Conservation (phyloP, 2,888 invertebrate species). For the Gymnosoma rotundatum region DNA sequence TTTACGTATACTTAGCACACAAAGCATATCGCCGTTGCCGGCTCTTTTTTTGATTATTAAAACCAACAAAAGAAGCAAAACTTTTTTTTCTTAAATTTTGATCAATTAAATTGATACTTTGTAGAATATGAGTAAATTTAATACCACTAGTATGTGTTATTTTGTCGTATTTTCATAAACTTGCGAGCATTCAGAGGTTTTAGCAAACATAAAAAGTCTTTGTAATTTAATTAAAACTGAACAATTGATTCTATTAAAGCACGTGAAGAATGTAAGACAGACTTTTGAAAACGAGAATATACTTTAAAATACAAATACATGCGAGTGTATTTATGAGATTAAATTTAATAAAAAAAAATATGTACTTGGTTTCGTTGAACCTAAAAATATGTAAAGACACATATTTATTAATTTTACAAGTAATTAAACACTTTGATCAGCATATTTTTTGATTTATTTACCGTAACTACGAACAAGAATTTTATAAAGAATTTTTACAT, state of each 20-base stretch:
- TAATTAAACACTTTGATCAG: too few species aligned
- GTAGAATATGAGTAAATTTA: background rate
- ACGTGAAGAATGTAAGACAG: constrained; percentile 41
- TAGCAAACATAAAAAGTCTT: constrained; percentile 33
- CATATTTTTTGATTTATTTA: too few species aligned
- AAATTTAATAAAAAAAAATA: too few species aligned
- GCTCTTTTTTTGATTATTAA: constrained; percentile 22
- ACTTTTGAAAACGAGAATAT: background rate
- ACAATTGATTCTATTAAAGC: constrained; percentile 43
- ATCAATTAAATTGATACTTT: constrained; percentile 42
- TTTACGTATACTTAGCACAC: constrained; percentile 32
- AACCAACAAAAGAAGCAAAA: constrained; percentile 4
- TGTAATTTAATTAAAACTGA: constrained; percentile 61
- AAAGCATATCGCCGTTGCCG: constrained; percentile 22
- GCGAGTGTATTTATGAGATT: too few species aligned
- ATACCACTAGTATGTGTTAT: constrained; percentile 5
- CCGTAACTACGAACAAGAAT: too few species aligned
- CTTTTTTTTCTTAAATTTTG: constrained; percentile 10
- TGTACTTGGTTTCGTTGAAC: too few species aligned
- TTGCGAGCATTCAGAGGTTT: background rate
- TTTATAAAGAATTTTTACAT: too few species aligned
- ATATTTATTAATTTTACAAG: too few species aligned
- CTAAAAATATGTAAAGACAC: too few species aligned
- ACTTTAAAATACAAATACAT: background rate
- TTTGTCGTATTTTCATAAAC: background rate